phyloP scores from a whole-genome alignment of 2,113 vertebrate species.

The Tursiops truncatus region DNA sequence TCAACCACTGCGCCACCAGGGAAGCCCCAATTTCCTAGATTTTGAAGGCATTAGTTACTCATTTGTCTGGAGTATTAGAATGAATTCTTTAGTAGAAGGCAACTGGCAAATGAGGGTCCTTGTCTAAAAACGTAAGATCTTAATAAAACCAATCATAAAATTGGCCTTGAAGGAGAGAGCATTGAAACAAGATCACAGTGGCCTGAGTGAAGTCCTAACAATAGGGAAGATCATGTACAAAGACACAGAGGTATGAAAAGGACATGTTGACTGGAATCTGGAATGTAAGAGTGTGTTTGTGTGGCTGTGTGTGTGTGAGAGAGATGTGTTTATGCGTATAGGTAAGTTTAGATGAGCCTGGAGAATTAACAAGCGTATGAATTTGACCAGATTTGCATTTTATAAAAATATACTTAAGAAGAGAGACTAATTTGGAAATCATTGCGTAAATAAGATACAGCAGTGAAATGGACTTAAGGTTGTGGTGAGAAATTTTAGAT shows the following conservation, averaged over 20 bases:
- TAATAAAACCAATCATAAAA: background rate
- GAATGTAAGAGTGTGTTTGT: background rate
- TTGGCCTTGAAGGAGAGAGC: background rate
- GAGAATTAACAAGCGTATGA: background rate
- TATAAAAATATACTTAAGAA: background rate
- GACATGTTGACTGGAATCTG: background rate
- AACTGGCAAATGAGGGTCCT: background rate
- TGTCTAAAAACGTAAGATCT: background rate
- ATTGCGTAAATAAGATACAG: background rate
- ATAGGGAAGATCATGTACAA: background rate
- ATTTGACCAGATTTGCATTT: background rate
- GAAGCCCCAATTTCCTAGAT: background rate
- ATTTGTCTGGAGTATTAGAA: background rate
- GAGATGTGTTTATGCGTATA: background rate
- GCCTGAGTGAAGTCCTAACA: background rate
- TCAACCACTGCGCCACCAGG: too few relatives aligned
- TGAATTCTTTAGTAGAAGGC: background rate
- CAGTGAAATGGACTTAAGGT: background rate
- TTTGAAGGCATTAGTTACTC: background rate
- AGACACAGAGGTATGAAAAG: background rate
- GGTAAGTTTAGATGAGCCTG: background rate
- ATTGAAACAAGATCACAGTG: background rate
- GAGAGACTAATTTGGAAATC: background rate
- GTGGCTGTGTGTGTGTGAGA: background rate
- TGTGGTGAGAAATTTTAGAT: constrained; percentile 3